Conservation (phyloP, 1,140 invertebrate genomes). For the Paracyclopina nana region DNA sequence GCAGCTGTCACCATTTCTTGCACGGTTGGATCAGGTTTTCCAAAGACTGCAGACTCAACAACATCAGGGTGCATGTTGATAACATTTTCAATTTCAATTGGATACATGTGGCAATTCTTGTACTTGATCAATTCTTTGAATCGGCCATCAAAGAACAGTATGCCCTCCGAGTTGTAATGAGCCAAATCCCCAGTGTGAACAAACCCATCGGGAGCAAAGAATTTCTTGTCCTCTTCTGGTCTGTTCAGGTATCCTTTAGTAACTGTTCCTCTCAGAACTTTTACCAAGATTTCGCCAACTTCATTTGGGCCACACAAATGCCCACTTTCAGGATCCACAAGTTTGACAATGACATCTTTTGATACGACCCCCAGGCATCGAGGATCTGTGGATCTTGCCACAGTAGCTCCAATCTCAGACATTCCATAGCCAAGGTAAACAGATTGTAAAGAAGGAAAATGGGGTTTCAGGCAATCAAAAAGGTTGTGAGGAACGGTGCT, state of each 20-base stretch:
- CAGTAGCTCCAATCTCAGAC: too few species aligned
- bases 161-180: not conserved
- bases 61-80: not conserved
- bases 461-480: too few species aligned
- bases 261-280: not conserved
- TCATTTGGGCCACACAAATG: not conserved
- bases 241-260: constrained; percentile 2
- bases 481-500: too few species aligned
- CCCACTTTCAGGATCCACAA: not conserved
- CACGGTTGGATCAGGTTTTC: not conserved
- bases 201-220: not conserved
- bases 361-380: too few species aligned
- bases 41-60: not conserved
- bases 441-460: too few species aligned
- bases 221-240: not conserved
- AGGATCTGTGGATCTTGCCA: too few species aligned
- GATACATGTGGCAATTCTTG: not conserved
- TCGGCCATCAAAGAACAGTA: not conserved
- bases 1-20: not conserved
- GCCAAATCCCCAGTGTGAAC: not conserved
- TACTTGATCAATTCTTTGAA: not conserved
- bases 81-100: not conserved
- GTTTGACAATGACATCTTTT: too few species aligned
- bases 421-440: too few species aligned
- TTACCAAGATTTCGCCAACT: not conserved